Base-by-base conservation (phyloP, 1,140 invertebrate genomes). In the Acyrthosiphon pisum region DNA sequence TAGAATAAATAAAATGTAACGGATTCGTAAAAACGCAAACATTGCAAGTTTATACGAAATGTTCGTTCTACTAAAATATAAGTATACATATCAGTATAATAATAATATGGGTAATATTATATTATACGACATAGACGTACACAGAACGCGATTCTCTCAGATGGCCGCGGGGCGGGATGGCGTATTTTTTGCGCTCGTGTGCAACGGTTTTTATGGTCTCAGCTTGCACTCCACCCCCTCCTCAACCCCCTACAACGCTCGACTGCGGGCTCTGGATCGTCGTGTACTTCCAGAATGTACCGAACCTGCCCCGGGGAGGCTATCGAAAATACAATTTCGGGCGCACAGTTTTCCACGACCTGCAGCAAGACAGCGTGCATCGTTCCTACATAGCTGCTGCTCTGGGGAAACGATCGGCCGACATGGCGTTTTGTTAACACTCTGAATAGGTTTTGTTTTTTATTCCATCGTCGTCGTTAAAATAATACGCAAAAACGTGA, bases 401-500 rank as follows among this genome's bases (percentile, higher is more conserved):
- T 76, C 60, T 76, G 60, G 30, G 60, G 60, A 76, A 76, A 76
- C 60, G 60, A 76, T 88, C 48, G 48, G 48, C 20, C 87, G 87
- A 88, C 87, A 22, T 50, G 46, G 46, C 87, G 46, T 88, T 87
- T 68, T n/a, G 84, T 48, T 87, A 48, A 87, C 46, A 9, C 86
- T n/a, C n/a, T 50, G 87, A 88, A 88, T 88, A 50, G 18, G 87
- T 88, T 88, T 53, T 88, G 84, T 86, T 86, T 86, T 86, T 44
- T 86, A n/a, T 76, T 18, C 60, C 37, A 46, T 86, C 41, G 84
- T n/a, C 44, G 41, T 35, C n/a, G 87, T 88, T 88, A 41, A 46
- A 50, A 88, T 88, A 50, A 35, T 50, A 50, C 44, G 87, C 87
- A 11, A 90, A 90, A 90, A 90, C 89, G 89, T 90, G 89, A 90